phyloP scores from a whole-genome alignment of 1,140 invertebrate genomes.

The Hormaphis cornu region DNA sequence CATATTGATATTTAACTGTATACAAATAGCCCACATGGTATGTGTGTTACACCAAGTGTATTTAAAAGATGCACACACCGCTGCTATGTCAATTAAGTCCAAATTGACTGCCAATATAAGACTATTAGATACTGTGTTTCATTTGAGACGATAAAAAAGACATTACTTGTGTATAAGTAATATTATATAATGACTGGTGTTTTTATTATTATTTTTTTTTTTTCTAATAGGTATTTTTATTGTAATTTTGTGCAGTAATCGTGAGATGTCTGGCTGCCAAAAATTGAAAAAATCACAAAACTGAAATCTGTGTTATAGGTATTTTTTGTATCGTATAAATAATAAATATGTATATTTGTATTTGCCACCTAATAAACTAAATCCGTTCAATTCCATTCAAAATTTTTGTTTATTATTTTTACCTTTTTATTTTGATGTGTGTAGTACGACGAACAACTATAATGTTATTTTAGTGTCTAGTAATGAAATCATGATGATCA shows the following conservation, averaged over 20 bases:
- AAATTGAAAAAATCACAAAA: neutral
- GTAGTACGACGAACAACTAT: neutral
- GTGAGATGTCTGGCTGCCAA: neutral
- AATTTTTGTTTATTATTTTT: neutral
- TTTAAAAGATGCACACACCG: neutral
- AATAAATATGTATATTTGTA: neutral
- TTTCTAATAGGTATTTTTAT: too few relatives aligned
- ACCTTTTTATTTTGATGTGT: neutral
- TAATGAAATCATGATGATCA: too few relatives aligned
- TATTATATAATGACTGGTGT: neutral
- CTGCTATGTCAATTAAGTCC: constrained; percentile 23
- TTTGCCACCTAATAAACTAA: constrained; percentile 12
- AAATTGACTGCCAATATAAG: constrained; percentile 32
- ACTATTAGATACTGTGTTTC: constrained; percentile 25
- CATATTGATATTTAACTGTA: constrained; percentile 10
- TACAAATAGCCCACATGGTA: neutral
- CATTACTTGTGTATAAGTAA: constrained; percentile 12
- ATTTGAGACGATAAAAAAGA: constrained; percentile 12
- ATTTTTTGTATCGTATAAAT: neutral
- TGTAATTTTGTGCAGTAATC: neutral
- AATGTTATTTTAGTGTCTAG: neutral
- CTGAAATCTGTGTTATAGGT: neutral
- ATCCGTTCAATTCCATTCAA: constrained; percentile 10
- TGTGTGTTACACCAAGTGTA: neutral
- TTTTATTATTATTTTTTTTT: neutral